A percentile compares a stretch with the other conserved stretches of the same genome.
Conservation (phyloP, 2,113 vertebrate species). For the Leptosomus discolor region DNA sequence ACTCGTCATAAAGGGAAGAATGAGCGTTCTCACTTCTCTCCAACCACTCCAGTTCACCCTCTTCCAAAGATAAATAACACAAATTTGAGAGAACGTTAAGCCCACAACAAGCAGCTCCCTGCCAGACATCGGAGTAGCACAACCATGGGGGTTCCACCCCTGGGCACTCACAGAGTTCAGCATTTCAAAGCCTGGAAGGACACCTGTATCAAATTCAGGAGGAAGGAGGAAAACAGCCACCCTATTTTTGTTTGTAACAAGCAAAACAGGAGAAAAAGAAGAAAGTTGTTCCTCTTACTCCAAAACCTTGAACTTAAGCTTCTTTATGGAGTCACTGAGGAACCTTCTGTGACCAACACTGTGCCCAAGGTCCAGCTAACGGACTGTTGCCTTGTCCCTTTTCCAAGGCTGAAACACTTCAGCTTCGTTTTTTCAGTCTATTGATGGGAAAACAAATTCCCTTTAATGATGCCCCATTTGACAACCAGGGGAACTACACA, state of each 20-base stretch:
- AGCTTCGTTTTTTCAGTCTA: neutral
- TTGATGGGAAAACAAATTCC: neutral
- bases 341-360: neutral
- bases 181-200: neutral
- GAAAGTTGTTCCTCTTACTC: neutral
- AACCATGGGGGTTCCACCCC: neutral
- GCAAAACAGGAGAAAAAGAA: neutral
- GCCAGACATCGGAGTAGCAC: neutral
- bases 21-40: neutral
- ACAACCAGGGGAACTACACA: neutral
- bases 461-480: neutral
- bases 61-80: neutral
- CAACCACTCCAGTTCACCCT: slow-evolving; percentile 34
- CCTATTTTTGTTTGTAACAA: neutral
- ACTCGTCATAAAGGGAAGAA: slow-evolving; percentile 45
- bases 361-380: neutral
- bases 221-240: neutral
- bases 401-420: neutral
- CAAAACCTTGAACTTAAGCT: neutral
- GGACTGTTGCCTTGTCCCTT: neutral
- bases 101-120: neutral
- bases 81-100: neutral
- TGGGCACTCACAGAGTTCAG: neutral
- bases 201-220: neutral
- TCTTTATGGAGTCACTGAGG: neutral